phyloP scores from a whole-genome alignment of 2,797 vertebrate species.

The Anguilla obscura region DNA sequence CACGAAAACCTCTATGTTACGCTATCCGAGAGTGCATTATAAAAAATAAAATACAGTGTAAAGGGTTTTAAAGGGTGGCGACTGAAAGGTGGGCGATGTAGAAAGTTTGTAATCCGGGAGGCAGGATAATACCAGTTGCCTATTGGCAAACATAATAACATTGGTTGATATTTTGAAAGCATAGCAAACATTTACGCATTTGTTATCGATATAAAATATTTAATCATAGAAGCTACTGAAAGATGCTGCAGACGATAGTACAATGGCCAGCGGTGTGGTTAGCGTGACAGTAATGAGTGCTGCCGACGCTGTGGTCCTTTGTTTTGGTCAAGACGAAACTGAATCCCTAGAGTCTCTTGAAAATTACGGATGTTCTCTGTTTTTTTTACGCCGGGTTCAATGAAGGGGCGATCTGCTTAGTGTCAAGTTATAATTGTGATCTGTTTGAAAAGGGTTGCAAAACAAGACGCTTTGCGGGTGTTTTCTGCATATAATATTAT shows the following conservation, averaged over 20 bases:
- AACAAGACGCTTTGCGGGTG: conserved; percentile 4
- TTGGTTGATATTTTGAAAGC: not conserved
- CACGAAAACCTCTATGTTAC: not conserved
- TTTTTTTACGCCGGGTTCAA: conserved; percentile 37
- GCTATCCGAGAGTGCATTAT: not conserved
- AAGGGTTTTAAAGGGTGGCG: not conserved
- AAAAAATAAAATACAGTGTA: not conserved
- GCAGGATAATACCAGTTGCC: not conserved
- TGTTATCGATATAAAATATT: not conserved
- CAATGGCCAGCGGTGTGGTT: not conserved
- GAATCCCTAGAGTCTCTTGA: not conserved
- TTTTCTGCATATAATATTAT: not conserved
- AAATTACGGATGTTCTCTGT: not conserved
- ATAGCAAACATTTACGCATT: not conserved
- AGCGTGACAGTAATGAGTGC: not conserved
- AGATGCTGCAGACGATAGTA: not conserved
- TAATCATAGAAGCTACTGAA: not conserved
- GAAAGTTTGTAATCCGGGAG: not conserved
- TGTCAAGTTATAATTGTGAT: not conserved
- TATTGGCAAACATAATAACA: not conserved
- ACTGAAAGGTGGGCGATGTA: not conserved
- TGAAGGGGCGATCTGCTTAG: not conserved
- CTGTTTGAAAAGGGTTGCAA: not conserved
- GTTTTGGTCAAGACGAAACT: conserved; percentile 12
- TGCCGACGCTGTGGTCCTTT: conserved; percentile 27